A percentile compares a stretch with the other conserved stretches of the same genome.
Evolutionary conservation across 1,140 invertebrate species (phyloP).

Genomic region (Phymastichus coffea): DNA sequence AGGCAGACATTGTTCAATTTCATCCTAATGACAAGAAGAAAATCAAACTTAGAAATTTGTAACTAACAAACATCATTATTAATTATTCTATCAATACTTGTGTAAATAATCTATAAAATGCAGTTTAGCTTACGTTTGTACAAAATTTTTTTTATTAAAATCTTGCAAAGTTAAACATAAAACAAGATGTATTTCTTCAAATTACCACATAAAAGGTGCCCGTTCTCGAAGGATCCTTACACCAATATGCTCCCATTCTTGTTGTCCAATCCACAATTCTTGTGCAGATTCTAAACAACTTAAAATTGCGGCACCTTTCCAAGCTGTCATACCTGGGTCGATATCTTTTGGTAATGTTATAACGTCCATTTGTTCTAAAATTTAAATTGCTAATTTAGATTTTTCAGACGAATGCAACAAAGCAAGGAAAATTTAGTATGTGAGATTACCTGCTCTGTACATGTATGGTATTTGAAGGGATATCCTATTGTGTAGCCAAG

Average conservation of each 20-base stretch:
- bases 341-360: conserved; percentile 85
- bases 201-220: conserved; percentile 77
- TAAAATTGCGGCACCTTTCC: conserved; percentile 94
- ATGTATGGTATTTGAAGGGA: conserved; percentile 79
- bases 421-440: not conserved
- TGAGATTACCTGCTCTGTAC: conserved; percentile 63
- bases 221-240: conserved; percentile 85
- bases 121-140: too few relatives aligned
- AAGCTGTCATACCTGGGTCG: conserved; percentile 83
- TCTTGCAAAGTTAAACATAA: too few relatives aligned
- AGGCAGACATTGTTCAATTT: conserved; percentile 40
- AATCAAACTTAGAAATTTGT: conserved; percentile 41
- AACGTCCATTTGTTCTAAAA: conserved; percentile 75
- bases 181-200: too few relatives aligned
- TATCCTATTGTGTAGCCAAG: conserved; percentile 87
- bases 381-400: not conserved
- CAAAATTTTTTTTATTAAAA: too few relatives aligned
- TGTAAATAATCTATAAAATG: too few relatives aligned
- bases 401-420: not conserved
- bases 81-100: too few relatives aligned
- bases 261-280: conserved; percentile 86
- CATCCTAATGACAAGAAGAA: conserved; percentile 45
- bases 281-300: conserved; percentile 89
- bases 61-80: too few relatives aligned
- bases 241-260: conserved; percentile 85